Evolutionary conservation across 2,888 invertebrate species (phyloP), one percentile per base, ranked within the genome.

Genomic region (Cryptocheilus praepositus): DNA sequence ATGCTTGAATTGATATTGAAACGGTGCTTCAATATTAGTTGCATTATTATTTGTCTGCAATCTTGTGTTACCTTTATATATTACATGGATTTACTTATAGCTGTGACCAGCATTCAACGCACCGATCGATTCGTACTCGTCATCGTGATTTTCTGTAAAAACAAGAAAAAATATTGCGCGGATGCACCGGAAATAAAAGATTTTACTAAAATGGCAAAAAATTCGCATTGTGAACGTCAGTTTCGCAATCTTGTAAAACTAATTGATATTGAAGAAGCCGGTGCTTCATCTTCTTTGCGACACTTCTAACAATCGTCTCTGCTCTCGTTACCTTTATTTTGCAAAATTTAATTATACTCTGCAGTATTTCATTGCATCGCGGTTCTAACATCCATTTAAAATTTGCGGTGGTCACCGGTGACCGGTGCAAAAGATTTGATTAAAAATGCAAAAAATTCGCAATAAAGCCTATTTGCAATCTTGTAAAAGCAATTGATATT

Each of bases 201-300:
- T n/a, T n/a, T n/a, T n/a, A 16, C 58, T 11, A 15, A 64, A 63
- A 3, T 43, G 15, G 2, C 7, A 13, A 15, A 7, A 25, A 19
- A 0, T 19, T 45, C 21, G 28, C 13, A 98, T 90, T 67, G 94
- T 91, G 85, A 97, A 91, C 0, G 96, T n/a, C 95, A 86, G 95
- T 95, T 83, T 95, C 94, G 72, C 95, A 92, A n/a, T 93, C 93
- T 85, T 93, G 94, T 71, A 94, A 92, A 0, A 98, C 91, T 98
- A 93, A 70, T 91, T 91, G 87, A 96, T 96, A 19, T 94, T 92
- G 0, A 92, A 91, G 0, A 93, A 91, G 3, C 96, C 95, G 86
- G 57, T 94, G 90, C 70, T 93, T 91, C 59, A 5, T 90, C 91
- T 0, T 90, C 86, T 0, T 90, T 90, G 7, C 45, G 69, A 2